phyloP scores from a whole-genome alignment of 2,113 vertebrate genomes.

The Cichladusa arquata region DNA sequence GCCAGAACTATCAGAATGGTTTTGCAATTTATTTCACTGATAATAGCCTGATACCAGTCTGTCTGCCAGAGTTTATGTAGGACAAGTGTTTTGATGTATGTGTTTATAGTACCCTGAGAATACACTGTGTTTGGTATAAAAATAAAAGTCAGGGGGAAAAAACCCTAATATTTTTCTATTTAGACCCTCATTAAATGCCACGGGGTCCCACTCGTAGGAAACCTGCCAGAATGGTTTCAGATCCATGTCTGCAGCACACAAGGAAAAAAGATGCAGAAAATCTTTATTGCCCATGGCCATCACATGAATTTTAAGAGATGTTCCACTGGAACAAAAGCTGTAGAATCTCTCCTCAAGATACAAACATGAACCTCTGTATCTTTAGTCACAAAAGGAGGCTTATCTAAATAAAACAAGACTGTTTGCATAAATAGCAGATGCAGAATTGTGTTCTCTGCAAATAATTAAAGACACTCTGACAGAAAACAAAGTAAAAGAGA shows the following conservation, averaged over 20 bases:
- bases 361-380: not conserved
- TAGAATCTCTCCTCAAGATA: not conserved
- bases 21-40: not conserved
- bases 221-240: not conserved
- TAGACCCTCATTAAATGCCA: not conserved
- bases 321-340: not conserved
- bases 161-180: rapidly evolving
- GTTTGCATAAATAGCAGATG: not conserved
- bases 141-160: not conserved
- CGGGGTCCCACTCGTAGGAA: rapidly evolving
- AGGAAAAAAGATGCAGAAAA: not conserved
- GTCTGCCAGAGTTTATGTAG: not conserved
- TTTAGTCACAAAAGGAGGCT: not conserved
- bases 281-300: not conserved
- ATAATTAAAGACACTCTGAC: not conserved
- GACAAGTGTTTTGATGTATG: not conserved
- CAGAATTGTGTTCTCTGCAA: not conserved
- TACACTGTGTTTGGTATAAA: not conserved
- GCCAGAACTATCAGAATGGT: not conserved
- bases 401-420: not conserved
- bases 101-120: not conserved
- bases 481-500: not conserved
- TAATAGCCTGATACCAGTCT: not conserved
- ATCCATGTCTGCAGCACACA: not conserved
- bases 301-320: not conserved